A percentile compares a stretch with the other conserved stretches of the same genome.
phyloP scores from a whole-genome alignment of 2,113 vertebrate genomes.

The Muntiacus muntjak region DNA sequence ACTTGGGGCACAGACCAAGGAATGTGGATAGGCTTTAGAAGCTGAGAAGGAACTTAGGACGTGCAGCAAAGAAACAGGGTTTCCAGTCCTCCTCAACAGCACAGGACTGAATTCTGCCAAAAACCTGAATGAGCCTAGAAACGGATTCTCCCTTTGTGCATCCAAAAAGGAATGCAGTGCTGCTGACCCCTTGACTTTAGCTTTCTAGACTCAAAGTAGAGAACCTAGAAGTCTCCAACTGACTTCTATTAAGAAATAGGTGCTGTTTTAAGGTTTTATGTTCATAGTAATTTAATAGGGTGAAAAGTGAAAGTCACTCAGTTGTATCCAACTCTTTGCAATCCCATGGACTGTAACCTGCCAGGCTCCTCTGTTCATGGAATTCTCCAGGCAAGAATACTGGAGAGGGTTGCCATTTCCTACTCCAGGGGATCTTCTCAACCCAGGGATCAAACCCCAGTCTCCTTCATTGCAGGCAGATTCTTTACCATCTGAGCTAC shows the following conservation, averaged over 20 bases:
- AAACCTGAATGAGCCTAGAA: background rate
- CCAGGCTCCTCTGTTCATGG: background rate
- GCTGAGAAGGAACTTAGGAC: background rate
- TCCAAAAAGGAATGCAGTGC: background rate
- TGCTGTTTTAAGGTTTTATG: background rate
- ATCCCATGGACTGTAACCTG: background rate
- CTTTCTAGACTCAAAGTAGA: background rate
- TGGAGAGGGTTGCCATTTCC: background rate
- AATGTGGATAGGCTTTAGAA: background rate
- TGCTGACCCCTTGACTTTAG: background rate
- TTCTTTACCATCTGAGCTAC: background rate
- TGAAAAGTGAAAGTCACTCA: background rate
- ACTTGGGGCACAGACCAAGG: background rate
- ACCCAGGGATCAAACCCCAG: fast-evolving
- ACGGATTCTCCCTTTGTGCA: background rate
- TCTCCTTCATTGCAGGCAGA: background rate
- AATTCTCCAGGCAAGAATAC: background rate
- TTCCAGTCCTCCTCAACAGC: background rate
- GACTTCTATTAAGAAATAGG: background rate
- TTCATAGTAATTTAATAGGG: background rate
- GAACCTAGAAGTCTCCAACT: background rate
- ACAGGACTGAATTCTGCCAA: background rate
- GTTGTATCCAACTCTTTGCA: background rate
- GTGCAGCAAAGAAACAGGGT: background rate
- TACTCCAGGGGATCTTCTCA: background rate